phyloP scores from a whole-genome alignment of 1,140 invertebrate genomes.

The Caenorhabditis elegans region WBcel235 BX284603.4:13254501-13255000 shows the following conservation, averaged over 20 bases:
- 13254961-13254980: constrained; percentile 14
- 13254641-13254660: background rate
- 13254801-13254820: background rate
- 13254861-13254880: no score
- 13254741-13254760: constrained; percentile 6
- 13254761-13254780: background rate
- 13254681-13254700: background rate
- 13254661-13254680: background rate
- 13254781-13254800: background rate
- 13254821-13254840: background rate
- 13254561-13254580: no score
- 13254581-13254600: no score
- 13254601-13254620: no score
- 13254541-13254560: no score
- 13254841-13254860: background rate
- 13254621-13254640: no score
- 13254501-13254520: no score
- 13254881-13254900: background rate
- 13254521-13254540: no score
- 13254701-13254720: background rate
- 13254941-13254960: constrained; percentile 19
- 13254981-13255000: constrained; percentile 28
- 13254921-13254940: background rate
- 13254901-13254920: constrained; percentile 14
- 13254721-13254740: background rate